A percentile compares a stretch with the other conserved stretches of the same genome.
phyloP scores from a whole-genome alignment of 2,797 vertebrate species.

The Poeciliopsis infans region DNA sequence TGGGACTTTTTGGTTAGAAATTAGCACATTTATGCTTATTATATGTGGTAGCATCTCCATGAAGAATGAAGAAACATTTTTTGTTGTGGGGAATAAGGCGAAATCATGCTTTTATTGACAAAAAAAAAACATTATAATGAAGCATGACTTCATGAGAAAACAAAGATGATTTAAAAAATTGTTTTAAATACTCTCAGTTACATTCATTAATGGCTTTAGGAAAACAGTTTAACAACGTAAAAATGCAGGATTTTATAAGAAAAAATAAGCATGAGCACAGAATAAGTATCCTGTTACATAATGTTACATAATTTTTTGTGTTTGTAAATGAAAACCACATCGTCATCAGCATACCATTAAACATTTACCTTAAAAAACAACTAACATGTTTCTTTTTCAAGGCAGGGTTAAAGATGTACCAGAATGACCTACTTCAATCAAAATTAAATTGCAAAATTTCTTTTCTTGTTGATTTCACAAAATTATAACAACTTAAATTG shows the following conservation, averaged over 20 bases:
- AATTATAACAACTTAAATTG: background rate
- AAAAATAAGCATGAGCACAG: conserved; percentile 2
- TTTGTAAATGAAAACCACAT: conserved; percentile 2
- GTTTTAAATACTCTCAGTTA: conserved; percentile 50
- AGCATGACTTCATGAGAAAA: conserved; percentile 26
- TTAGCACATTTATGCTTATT: background rate
- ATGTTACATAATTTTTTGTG: background rate
- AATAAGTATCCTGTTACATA: background rate
- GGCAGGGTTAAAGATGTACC: conserved; percentile 6
- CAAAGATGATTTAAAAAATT: conserved; percentile 17
- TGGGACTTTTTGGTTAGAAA: conserved; percentile 8
- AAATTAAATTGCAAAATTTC: background rate
- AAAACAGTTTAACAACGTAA: background rate
- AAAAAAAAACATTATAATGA: conserved; percentile 13
- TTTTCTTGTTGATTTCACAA: background rate
- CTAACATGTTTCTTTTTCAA: conserved; percentile 8
- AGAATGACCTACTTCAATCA: conserved; percentile 11
- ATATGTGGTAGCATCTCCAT: background rate
- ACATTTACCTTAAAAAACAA: conserved; percentile 25
- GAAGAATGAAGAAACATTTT: conserved; percentile 9
- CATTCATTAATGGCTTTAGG: conserved; percentile 21
- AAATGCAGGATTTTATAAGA: background rate
- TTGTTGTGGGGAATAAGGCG: background rate
- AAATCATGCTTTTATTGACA: conserved; percentile 27
- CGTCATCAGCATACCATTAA: background rate